Evolutionary conservation across 2,113 vertebrate genomes (phyloP).

Genomic region (Dromaius novaehollandiae): DNA sequence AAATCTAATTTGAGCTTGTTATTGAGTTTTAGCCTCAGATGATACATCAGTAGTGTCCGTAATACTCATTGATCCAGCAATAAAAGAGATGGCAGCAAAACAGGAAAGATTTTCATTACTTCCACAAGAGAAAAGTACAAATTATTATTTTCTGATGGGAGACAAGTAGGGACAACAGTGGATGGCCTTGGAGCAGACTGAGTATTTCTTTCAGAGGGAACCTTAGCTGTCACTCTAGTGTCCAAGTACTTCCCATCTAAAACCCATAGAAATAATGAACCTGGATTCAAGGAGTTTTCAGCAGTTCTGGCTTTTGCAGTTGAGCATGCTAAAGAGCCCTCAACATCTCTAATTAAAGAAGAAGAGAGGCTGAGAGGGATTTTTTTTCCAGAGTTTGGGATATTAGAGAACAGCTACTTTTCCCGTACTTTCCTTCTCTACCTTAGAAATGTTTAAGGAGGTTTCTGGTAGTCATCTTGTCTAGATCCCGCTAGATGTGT

Average conservation of each 20-base stretch:
- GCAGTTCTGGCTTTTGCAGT: neutral
- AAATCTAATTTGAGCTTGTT: slow-evolving; percentile 7
- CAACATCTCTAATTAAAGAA: neutral
- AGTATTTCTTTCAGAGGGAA: neutral
- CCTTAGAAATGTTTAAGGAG: neutral
- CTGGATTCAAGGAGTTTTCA: neutral
- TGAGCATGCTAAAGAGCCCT: neutral
- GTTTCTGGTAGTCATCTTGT: neutral
- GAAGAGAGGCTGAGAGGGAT: neutral
- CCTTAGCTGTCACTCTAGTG: neutral
- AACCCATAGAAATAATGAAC: neutral
- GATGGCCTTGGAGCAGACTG: neutral
- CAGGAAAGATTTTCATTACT: neutral
- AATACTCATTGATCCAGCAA: neutral
- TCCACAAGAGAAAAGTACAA: neutral
- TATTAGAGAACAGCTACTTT: neutral
- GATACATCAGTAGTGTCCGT: neutral
- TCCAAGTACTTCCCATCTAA: neutral
- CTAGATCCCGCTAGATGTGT: neutral
- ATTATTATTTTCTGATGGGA: neutral
- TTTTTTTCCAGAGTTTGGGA: neutral
- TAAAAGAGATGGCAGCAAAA: neutral
- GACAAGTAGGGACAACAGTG: neutral
- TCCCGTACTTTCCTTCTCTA: neutral
- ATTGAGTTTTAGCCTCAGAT: neutral